phyloP scores from a whole-genome alignment of 2,113 vertebrate genomes.

The Siniperca knerii region DNA sequence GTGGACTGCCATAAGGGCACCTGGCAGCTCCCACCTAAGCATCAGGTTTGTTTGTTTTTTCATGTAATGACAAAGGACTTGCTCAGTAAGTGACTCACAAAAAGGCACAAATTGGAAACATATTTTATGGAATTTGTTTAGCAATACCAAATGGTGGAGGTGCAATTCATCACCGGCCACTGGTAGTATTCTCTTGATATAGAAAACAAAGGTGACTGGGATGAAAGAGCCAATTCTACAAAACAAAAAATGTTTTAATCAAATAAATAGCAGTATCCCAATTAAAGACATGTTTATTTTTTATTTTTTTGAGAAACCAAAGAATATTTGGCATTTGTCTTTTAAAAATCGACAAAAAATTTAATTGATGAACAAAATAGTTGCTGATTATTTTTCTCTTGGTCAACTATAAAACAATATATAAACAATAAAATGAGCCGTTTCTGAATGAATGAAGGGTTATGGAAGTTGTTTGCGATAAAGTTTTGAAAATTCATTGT shows the following conservation, averaged over 20 bases:
- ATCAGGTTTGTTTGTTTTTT: constrained; percentile 55
- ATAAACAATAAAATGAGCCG: not conserved
- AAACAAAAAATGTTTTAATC: not conserved
- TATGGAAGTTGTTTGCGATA: not conserved
- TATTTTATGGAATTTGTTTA: not conserved
- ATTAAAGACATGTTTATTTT: not conserved
- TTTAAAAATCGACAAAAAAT: too few relatives aligned
- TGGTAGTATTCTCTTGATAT: not conserved
- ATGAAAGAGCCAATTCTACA: not conserved
- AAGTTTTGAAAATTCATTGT: not conserved
- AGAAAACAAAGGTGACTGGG: not conserved
- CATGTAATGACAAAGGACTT: not conserved
- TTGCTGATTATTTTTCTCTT: too few relatives aligned
- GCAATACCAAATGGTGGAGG: not conserved
- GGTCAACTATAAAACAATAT: too few relatives aligned
- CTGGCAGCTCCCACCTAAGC: constrained; percentile 63
- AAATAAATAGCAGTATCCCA: not conserved
- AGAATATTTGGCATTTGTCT: not conserved
- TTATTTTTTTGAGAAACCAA: not conserved
- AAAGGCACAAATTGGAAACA: not conserved
- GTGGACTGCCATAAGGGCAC: constrained; percentile 78
- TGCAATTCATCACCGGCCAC: not conserved
- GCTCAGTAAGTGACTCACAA: not conserved
- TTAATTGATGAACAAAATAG: too few relatives aligned
- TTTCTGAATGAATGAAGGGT: not conserved